Evolutionary conservation across 1,140 invertebrate species (phyloP).

Genomic region (Apis cerana): DNA sequence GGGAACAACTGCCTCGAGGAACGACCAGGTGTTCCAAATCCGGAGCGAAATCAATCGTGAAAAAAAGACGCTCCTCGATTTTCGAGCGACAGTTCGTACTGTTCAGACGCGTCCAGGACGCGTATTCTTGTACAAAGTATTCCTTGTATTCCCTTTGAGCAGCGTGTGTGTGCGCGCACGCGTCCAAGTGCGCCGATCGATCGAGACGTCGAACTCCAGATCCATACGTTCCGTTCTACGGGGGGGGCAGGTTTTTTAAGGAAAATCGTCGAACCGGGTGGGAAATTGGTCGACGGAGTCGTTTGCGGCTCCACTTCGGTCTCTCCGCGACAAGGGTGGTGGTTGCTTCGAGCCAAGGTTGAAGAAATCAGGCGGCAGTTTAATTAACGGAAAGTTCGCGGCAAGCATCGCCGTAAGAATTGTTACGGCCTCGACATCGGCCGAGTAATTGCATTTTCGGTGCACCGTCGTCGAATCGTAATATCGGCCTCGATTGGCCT

Average conservation of each 20-base stretch:
- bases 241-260: too few relatives aligned
- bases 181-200: neutral
- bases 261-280: neutral
- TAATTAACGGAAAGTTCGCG: slow-evolving; percentile 49
- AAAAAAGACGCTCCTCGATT: slow-evolving; percentile 45
- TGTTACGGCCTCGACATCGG: neutral
- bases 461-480: slow-evolving; percentile 2
- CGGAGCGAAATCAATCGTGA: neutral
- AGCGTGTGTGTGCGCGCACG: neutral
- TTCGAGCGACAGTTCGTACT: slow-evolving; percentile 40
- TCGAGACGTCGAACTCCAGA: slow-evolving; percentile 15
- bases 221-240: too few relatives aligned
- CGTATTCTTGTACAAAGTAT: slow-evolving; percentile 61
- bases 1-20: slow-evolving; percentile 29
- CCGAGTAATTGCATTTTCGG: slow-evolving; percentile 44
- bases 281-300: slow-evolving; percentile 30
- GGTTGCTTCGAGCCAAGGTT: neutral
- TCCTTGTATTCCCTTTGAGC: slow-evolving; percentile 49
- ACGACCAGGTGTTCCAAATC: slow-evolving; percentile 7
- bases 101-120: slow-evolving; percentile 54
- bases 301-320: neutral
- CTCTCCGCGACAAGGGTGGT: neutral
- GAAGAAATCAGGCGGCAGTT: slow-evolving; percentile 45
- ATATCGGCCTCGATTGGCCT: slow-evolving; percentile 28
- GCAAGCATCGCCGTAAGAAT: slow-evolving; percentile 33